Base-by-base conservation (phyloP, 2,888 invertebrate species). In the Apamea sordens region DNA sequence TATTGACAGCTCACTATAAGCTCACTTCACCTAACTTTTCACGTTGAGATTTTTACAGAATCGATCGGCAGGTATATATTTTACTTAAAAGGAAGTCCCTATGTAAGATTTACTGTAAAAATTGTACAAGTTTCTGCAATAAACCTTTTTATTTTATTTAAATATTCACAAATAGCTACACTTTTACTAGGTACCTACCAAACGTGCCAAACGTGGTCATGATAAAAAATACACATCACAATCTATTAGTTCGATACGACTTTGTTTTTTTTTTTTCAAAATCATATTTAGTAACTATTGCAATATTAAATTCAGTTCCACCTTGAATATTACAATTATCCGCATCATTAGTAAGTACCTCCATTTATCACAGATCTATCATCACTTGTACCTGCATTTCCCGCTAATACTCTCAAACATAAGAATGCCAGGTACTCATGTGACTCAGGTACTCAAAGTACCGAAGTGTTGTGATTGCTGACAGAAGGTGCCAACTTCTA, bases 401-500 rank as follows among this genome's bases (percentile, higher is more conserved):
- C 67, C 73, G 36, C 71, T 61, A 67, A 85, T 82, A 70, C 71
- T 80, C 65, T 75, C 69, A 44, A 77, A 77, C 77, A 77, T 28
- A 73, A 77, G 85, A 85, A 84, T 84, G 78, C 64, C 78, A 85
- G 85, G 86, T 85, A 79, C 24, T 74, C 68, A n/a, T 28, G 68
- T 28, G n/a, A 61, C 32, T 32, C 32, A 32, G 32, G 32, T 32
- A 32, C 32, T 32, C 68, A 41, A 65, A 73, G 75, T 75, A 80
- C 69, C 59, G 72, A 77, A 75, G 71, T 88, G 87, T 88, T 88
- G 82, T 88, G 90, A 89, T 82, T 90, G 90, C 88, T 92, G 92
- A 93, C 88, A 91, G 92, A 91, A 83, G 85, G 80, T 90, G 92
- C 92, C 92, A 92, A 90, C 77, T 82, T 80, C 80, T 87, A 84